Conservation (phyloP, 2,113 vertebrate genomes). For the Phalacrocorax carbo region DNA sequence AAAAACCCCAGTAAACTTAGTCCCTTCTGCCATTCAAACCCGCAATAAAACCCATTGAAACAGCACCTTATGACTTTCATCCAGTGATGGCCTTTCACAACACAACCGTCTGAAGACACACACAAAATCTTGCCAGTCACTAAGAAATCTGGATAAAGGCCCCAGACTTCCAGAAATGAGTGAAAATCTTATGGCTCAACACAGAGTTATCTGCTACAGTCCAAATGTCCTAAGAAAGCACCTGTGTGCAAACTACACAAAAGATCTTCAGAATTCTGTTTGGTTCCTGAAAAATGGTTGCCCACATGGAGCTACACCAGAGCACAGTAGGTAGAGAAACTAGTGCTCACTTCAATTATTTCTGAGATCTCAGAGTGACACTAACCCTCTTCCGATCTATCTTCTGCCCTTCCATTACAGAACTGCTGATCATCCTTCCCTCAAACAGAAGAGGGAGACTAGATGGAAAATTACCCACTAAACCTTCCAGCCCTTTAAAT, state of each 20-base stretch:
- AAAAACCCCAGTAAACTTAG: background rate
- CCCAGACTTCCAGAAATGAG: background rate
- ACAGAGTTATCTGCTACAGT: background rate
- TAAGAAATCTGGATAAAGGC: background rate
- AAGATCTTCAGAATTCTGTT: background rate
- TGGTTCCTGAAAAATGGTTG: background rate
- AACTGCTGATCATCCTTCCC: background rate
- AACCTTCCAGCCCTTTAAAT: background rate
- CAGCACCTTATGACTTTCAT: background rate
- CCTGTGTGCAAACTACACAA: background rate
- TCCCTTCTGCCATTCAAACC: background rate
- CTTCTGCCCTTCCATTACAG: background rate
- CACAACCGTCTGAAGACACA: background rate
- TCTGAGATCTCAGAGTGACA: background rate
- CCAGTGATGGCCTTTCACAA: background rate
- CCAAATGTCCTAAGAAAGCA: background rate
- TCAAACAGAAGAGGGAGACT: background rate
- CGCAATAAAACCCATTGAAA: background rate
- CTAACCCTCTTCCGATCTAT: background rate
- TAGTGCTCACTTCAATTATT: background rate
- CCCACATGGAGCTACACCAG: background rate
- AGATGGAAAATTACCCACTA: background rate
- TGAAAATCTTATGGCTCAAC: background rate
- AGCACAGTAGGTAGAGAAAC: background rate
- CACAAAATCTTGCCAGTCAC: background rate